Conservation (phyloP, 2,888 invertebrate species). For the Rugalucina vietnamica region DNA sequence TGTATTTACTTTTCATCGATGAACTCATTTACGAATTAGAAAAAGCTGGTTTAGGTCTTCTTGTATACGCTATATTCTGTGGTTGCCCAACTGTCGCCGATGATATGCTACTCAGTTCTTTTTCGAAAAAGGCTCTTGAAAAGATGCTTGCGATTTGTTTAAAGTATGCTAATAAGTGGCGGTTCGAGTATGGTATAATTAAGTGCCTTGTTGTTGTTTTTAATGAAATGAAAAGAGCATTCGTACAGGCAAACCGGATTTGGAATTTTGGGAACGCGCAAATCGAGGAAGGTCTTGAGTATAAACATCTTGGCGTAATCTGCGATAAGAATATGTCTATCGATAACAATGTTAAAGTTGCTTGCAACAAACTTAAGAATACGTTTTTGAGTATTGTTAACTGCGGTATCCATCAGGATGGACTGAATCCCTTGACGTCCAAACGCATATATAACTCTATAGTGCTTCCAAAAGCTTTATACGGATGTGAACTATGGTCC, state of each 20-base stretch:
- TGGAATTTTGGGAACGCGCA: background rate
- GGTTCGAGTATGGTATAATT: background rate
- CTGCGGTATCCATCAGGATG: background rate
- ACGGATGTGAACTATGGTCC: conserved; percentile 18
- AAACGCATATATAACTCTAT: conserved; percentile 5
- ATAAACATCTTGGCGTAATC: background rate
- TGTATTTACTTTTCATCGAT: conserved; percentile 20
- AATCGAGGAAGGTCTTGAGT: background rate
- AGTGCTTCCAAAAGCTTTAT: conserved; percentile 20
- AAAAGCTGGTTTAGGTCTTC: background rate
- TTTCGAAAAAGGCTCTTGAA: background rate
- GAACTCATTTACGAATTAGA: background rate
- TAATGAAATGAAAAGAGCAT: background rate
- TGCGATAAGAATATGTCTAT: background rate
- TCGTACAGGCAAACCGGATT: background rate
- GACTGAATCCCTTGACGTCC: background rate
- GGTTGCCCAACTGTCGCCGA: conserved; percentile 22
- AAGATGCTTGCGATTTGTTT: background rate
- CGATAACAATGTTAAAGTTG: conserved; percentile 2
- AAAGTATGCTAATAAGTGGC: conserved; percentile 3
- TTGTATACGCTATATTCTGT: background rate
- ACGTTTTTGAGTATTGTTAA: background rate
- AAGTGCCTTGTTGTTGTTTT: conserved; percentile 14
- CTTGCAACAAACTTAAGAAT: background rate
- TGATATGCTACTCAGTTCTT: conserved; percentile 15